Percentiles rank a stretch among this genome's conserved stretches.
phyloP scores from a whole-genome alignment of 2,797 vertebrate species.

The Perodicticus potto region DNA sequence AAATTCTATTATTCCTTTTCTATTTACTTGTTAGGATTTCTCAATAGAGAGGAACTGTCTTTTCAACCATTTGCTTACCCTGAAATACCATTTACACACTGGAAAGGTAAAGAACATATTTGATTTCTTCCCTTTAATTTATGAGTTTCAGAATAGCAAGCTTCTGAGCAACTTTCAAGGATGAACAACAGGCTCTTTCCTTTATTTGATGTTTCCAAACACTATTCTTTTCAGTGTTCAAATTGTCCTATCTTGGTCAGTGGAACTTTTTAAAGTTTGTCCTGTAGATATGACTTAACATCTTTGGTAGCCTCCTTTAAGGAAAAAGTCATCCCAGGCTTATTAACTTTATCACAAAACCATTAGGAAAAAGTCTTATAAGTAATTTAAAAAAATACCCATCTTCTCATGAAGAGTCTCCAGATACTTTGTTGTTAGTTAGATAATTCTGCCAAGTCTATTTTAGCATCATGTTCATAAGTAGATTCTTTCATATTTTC shows the following conservation, averaged over 20 bases:
- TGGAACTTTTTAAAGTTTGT: not conserved
- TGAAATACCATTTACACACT: not conserved
- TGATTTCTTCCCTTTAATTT: not conserved
- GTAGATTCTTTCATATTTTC: not conserved
- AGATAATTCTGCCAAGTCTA: not conserved
- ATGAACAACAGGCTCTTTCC: not conserved
- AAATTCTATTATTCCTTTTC: not conserved
- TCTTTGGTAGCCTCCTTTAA: slow-evolving; percentile 14
- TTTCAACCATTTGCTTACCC: slow-evolving; percentile 2
- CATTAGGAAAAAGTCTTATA: slow-evolving; percentile 13
- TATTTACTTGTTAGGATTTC: not conserved
- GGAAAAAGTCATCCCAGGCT: not conserved
- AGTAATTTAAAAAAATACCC: not conserved
- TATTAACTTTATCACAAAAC: not conserved
- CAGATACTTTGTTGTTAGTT: not conserved
- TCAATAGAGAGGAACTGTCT: not conserved
- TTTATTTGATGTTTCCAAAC: not conserved
- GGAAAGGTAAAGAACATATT: not conserved
- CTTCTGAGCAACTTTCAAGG: not conserved
- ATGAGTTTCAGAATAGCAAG: not conserved
- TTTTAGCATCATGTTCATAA: not conserved
- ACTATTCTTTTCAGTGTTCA: not conserved
- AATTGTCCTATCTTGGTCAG: not conserved
- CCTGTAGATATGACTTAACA: not conserved
- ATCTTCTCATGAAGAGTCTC: not conserved